phyloP scores from a whole-genome alignment of 2,888 invertebrate species.

The Acronicta leporina region DNA sequence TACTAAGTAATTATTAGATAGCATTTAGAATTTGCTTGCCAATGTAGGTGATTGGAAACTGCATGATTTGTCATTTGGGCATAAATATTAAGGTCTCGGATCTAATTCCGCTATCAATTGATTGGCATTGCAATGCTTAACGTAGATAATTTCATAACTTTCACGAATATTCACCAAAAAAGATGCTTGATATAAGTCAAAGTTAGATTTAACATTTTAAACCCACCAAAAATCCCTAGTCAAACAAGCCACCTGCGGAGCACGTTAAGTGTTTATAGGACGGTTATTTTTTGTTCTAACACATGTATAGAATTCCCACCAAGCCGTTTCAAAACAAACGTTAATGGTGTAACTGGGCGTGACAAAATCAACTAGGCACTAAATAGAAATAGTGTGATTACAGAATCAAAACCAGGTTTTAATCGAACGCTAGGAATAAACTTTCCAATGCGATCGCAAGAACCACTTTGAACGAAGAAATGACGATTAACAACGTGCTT shows the following conservation, averaged over 20 bases:
- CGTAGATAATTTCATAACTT: too few species aligned
- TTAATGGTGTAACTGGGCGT: constrained; percentile 23
- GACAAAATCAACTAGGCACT: constrained; percentile 34
- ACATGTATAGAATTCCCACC: constrained; percentile 45
- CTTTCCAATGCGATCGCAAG: constrained; percentile 42
- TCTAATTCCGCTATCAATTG: neutral
- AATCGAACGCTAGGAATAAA: constrained; percentile 32
- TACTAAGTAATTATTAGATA: neutral
- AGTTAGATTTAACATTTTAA: constrained; percentile 5
- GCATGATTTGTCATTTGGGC: neutral
- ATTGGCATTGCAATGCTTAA: too few species aligned
- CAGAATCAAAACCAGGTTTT: constrained; percentile 16
- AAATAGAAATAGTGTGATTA: constrained; percentile 35
- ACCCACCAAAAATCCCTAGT: constrained; percentile 34
- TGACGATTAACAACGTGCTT: constrained; percentile 15
- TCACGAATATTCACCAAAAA: too few species aligned
- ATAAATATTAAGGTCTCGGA: neutral
- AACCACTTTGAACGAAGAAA: constrained; percentile 28
- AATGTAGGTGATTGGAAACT: constrained; percentile 9
- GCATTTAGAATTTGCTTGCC: constrained; percentile 12
- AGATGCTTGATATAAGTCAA: too few species aligned
- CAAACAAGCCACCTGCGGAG: constrained; percentile 65
- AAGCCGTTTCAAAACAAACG: constrained; percentile 26
- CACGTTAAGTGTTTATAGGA: constrained; percentile 46
- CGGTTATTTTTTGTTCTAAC: constrained; percentile 47